A percentile compares a stretch with the other conserved stretches of the same genome.
phyloP scores from a whole-genome alignment of 2,797 vertebrate genomes.

The Clarias laeviceps region DNA sequence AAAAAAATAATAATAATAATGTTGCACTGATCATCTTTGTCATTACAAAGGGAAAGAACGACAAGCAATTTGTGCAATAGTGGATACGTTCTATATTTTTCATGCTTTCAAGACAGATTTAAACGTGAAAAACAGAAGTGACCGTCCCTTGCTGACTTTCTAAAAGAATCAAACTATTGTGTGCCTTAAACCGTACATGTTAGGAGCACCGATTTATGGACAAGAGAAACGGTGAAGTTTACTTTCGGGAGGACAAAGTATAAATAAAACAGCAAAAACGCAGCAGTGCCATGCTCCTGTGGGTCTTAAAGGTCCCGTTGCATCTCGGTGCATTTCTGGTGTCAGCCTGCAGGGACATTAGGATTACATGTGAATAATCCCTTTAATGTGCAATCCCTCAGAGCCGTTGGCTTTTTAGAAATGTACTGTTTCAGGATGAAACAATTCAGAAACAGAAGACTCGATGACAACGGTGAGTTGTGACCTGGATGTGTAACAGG shows the following conservation, averaged over 20 bases:
- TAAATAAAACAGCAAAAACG: conserved; percentile 34
- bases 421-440: conserved; percentile 86
- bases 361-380: conserved; percentile 96
- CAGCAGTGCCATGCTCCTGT: background rate
- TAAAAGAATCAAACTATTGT: background rate
- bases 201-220: conserved; percentile 9
- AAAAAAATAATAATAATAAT: background rate
- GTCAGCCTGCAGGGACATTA: conserved; percentile 82
- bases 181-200: background rate
- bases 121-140: background rate
- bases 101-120: background rate
- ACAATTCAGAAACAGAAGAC: conserved; percentile 83
- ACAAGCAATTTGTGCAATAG: background rate
- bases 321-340: conserved; percentile 69
- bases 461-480: conserved; percentile 45
- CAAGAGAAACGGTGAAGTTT: conserved; percentile 63
- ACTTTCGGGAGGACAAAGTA: conserved; percentile 65
- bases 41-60: background rate
- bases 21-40: background rate
- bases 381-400: conserved; percentile 90
- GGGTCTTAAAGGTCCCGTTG: conserved; percentile 49
- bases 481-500: conserved; percentile 15
- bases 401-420: conserved; percentile 90
- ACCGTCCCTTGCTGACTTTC: background rate
- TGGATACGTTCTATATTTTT: background rate